These are phyloP conservation scores for Zapornia atra DNA, from an alignment of 2,113 vertebrate species.

Conservation along the genomic window DNA sequence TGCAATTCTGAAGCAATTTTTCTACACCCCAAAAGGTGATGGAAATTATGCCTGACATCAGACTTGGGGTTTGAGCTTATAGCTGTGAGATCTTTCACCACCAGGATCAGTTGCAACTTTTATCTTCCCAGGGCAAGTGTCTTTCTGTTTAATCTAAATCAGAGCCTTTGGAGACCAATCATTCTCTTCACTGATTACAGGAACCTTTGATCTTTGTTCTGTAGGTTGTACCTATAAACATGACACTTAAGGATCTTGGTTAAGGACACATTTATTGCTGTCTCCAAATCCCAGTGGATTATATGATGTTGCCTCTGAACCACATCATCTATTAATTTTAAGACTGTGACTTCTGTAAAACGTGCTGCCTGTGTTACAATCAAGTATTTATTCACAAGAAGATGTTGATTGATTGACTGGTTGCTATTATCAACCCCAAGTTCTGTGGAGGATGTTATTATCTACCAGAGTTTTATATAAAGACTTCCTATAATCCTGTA, in stretches of 20 bases:
- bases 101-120: background rate
- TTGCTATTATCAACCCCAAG: background rate
- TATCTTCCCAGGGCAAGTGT: background rate
- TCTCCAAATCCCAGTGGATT: background rate
- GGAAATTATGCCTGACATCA: background rate
- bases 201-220: background rate
- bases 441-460: background rate
- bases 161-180: background rate
- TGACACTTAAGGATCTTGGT: background rate
- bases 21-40: background rate
- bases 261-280: background rate
- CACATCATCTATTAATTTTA: background rate
- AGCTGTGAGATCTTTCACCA: background rate
- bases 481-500: background rate
- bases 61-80: rapidly evolving
- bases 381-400: background rate
- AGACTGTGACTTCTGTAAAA: background rate
- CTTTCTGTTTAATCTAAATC: background rate
- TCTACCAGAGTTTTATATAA: background rate
- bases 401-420: background rate
- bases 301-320: background rate
- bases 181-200: background rate
- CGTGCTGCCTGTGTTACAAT: background rate
- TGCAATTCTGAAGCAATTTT: background rate
- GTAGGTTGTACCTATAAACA: background rate